Percentiles rank a stretch among this genome's conserved stretches.
phyloP scores from a whole-genome alignment of 2,797 vertebrate species.

The Rhincodon typus region DNA sequence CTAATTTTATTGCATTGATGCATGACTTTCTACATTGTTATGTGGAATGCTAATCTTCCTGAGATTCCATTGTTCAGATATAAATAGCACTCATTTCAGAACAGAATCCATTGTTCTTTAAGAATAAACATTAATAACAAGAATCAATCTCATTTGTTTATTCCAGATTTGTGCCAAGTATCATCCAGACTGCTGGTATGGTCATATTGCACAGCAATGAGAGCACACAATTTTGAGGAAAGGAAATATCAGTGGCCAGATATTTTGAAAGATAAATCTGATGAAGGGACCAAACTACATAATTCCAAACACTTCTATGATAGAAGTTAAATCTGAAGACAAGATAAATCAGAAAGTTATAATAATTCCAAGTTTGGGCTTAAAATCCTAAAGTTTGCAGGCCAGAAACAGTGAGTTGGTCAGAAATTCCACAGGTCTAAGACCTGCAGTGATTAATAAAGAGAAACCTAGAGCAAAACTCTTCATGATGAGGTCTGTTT shows the following conservation, averaged over 20 bases:
- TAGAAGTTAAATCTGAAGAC: background rate
- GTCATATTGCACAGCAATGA: background rate
- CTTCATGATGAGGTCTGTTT: background rate
- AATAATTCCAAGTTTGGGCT: background rate
- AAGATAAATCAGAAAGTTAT: background rate
- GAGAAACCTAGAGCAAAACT: background rate
- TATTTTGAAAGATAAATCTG: background rate
- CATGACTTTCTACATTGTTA: background rate
- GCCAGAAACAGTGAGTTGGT: background rate
- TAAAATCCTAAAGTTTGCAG: background rate
- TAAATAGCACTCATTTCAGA: slow-evolving; percentile 23
- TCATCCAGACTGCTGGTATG: background rate
- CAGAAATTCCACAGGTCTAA: background rate
- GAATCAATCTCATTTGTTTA: slow-evolving; percentile 1
- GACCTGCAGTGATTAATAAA: background rate
- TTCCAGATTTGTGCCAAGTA: background rate
- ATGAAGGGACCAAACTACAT: background rate
- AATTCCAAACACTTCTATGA: background rate
- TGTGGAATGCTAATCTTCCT: background rate
- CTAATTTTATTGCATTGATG: background rate
- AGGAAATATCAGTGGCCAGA: background rate
- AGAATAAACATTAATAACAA: background rate
- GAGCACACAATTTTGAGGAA: background rate
- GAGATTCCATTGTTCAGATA: slow-evolving; percentile 18
- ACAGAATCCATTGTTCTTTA: background rate